Evolutionary conservation across 2,888 invertebrate species (phyloP), one percentile per base, ranked within the genome.

Genomic region (Acrobasis repandana): DNA sequence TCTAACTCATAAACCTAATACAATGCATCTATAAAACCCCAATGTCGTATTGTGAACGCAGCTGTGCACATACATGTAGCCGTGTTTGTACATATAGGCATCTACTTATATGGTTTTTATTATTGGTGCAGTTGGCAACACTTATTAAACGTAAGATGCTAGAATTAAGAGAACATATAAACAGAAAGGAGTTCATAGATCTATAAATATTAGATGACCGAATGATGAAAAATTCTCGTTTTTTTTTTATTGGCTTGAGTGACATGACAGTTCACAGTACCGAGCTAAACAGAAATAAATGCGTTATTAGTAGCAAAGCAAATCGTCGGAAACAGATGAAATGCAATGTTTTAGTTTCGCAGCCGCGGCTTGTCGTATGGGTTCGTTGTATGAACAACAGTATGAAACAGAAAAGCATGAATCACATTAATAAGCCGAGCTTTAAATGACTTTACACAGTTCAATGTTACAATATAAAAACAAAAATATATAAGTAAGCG

Each of bases 291-390:
- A 68, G 72, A 75, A 74, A 79, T 75, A 75, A 74, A 79, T 75
- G 73, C 80, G 76, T 77, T 82, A 85, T 85, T 87, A 86, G 84
- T 84, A 88, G 84, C 86, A 79, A 73, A 79, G 80, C 79, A 50
- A 72, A 69, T 76, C 77, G 76, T 76, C 79, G 65, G 68, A 74
- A 79, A 80, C 80, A 81, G 74, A 77, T 77, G 75, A 77, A 80
- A 79, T 81, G 81, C 75, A 74, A 74, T 72, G 76, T 80, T 73
- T 80, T 77, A 76, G 74, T 77, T 72, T 70, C 54, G 54, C 16
- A 14, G 43, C 43, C 43, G 20, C 28, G 54, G 52, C 61, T 61
- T 64, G 64, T 48, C 58, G 65, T 60, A 48, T 56, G 28, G 11
- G 34, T 5, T 54, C 34, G 46, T n/a, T 36, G 33, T 64, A 34